These are phyloP conservation scores for Manis javanica DNA, from an alignment of 2,797 vertebrate species.

Conservation along the genomic window DNA sequence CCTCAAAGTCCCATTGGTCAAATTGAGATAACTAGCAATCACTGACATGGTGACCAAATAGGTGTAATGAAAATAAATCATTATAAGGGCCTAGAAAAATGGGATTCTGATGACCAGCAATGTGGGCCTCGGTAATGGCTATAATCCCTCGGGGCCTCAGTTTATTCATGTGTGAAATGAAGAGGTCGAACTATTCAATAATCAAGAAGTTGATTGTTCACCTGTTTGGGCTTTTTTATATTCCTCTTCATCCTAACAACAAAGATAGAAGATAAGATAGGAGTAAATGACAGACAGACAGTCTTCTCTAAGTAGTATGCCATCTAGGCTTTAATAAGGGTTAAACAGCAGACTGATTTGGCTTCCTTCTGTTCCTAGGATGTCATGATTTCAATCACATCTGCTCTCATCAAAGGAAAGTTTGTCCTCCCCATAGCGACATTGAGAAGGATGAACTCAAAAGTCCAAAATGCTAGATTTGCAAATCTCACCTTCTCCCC, in stretches of 20 bases:
- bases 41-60: not conserved
- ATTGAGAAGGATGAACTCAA: not conserved
- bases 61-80: not conserved
- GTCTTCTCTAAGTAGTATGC: not conserved
- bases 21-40: not conserved
- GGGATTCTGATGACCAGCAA: not conserved
- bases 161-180: not conserved
- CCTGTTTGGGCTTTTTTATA: not conserved
- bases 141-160: not conserved
- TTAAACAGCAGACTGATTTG: not conserved
- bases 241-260: not conserved
- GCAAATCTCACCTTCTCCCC: not conserved
- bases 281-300: not conserved
- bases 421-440: not conserved
- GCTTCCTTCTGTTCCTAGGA: not conserved
- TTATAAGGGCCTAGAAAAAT: not conserved
- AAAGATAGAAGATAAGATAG: not conserved
- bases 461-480: not conserved
- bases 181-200: not conserved
- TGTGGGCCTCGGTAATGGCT: not conserved
- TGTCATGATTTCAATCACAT: not conserved
- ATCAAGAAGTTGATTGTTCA: not conserved
- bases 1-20: not conserved
- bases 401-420: not conserved
- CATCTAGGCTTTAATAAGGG: not conserved